phyloP scores from a whole-genome alignment of 2,113 vertebrate genomes.

The Chaetops frenatus region DNA sequence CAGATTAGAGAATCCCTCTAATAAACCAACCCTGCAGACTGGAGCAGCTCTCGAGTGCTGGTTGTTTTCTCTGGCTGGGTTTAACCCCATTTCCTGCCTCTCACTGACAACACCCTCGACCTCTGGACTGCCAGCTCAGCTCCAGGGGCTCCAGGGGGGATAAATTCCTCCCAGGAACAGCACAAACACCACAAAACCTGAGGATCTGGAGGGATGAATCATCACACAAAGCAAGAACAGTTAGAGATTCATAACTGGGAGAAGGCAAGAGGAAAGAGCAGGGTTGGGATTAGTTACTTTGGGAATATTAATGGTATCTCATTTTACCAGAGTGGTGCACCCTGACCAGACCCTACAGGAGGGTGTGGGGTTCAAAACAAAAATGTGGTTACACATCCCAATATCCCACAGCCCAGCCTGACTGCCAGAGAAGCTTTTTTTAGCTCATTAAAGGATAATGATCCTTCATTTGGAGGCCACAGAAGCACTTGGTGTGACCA shows the following conservation, averaged over 20 bases:
- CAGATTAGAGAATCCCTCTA: not conserved
- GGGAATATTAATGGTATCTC: not conserved
- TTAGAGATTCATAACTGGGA: not conserved
- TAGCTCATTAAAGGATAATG: not conserved
- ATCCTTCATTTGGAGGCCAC: not conserved
- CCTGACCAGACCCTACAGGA: not conserved
- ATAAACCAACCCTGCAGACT: not conserved
- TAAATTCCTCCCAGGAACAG: not conserved
- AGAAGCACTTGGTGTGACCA: not conserved
- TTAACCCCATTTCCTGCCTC: not conserved
- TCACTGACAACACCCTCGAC: not conserved
- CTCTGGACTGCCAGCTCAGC: not conserved
- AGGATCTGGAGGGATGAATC: not conserved
- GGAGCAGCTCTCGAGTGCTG: not conserved
- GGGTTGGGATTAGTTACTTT: not conserved
- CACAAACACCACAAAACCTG: not conserved
- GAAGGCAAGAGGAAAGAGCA: not conserved
- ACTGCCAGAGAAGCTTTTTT: not conserved
- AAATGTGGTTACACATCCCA: not conserved
- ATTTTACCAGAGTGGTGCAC: not conserved
- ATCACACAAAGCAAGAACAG: not conserved
- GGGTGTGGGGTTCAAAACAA: not conserved
- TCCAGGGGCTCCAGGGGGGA: not conserved
- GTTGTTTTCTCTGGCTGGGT: not conserved
- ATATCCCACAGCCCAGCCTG: not conserved